Percentiles rank a stretch among this genome's conserved stretches.
Evolutionary conservation across 2,888 invertebrate genomes (phyloP).

Genomic region (Amphiduros pacificus): DNA sequence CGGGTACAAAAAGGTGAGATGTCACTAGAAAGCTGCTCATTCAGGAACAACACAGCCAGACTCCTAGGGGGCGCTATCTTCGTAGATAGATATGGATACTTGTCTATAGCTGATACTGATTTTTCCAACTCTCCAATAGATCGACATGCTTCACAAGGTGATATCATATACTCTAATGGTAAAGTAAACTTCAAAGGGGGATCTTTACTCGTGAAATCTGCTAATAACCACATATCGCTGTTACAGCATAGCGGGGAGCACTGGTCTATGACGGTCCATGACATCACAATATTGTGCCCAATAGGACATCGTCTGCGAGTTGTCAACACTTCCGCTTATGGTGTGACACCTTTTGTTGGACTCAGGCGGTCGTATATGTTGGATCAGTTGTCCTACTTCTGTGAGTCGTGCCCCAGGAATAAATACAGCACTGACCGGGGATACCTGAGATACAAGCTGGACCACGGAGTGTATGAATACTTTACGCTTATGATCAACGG

Average conservation of each 20-base stretch:
- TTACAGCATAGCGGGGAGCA: slow-evolving; percentile 33
- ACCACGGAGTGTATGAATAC: slow-evolving; percentile 19
- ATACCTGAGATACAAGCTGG: slow-evolving; percentile 28
- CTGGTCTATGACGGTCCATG: slow-evolving; percentile 33
- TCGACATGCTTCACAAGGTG: slow-evolving; percentile 23
- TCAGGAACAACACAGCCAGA: slow-evolving; percentile 33
- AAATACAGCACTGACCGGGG: slow-evolving; percentile 33
- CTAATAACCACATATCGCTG: slow-evolving; percentile 28
- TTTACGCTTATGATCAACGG: slow-evolving; percentile 33
- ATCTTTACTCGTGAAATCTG: slow-evolving; percentile 18
- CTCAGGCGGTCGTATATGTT: slow-evolving; percentile 29
- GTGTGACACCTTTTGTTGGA: slow-evolving; percentile 23
- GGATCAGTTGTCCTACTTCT: slow-evolving; percentile 34
- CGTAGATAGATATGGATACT: slow-evolving; percentile 27
- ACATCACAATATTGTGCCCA: slow-evolving; percentile 29
- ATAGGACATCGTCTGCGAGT: slow-evolving; percentile 32
- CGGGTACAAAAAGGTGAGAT: slow-evolving; percentile 30
- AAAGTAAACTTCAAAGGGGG: slow-evolving; percentile 23
- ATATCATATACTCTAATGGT: slow-evolving; percentile 28
- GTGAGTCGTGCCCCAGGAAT: slow-evolving; percentile 31
- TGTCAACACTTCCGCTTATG: slow-evolving; percentile 33
- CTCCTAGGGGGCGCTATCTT: slow-evolving; percentile 28
- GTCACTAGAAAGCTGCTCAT: slow-evolving; percentile 21
- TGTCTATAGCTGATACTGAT: slow-evolving; percentile 12
- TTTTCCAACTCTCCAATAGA: slow-evolving; percentile 25